Base-by-base conservation (phyloP, 2,113 vertebrate species). In the Phyllopteryx taeniolatus region DNA sequence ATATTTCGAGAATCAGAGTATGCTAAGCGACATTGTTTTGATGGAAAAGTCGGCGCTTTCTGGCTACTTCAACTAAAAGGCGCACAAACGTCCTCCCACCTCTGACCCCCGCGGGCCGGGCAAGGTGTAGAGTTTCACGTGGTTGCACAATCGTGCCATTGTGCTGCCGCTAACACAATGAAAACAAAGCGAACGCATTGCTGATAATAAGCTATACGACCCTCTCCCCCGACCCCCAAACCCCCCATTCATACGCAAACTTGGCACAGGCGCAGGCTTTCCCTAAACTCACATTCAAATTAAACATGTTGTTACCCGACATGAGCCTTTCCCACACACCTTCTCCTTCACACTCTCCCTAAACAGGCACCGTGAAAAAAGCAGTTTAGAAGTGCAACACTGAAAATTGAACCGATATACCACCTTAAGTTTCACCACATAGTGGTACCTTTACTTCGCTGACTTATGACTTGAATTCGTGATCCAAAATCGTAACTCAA, bases 101-200 rank as follows among this genome's bases (percentile, higher is more conserved):
- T 76, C 85, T 85, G 84, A 89, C 89, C 88, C 84, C 74, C 43
- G 6, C 77, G 78, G 83, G 77, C 82, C 77, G 78, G 80, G 77
- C 79, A 75, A 79, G 84, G 90, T 88, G 86, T 90, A 80, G 82
- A 61, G 84, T 90, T 91, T 90, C 90, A 85, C 81, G 81, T 83
- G 78, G 82, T 75, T 75, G 67, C 76, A 91, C 89, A 91, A 90
- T 87, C 73, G 49, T 39, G 70, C 83, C 87, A 88, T 91, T 91
- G 90, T 90, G 76, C 86, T 70, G 65, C 85, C 80, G 87, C 86
- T 84, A 90, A 85, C 86, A 88, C 83, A 91, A 87, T 83, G 86
- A 87, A 88, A 91, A 91, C 87, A 90, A 88, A 87, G 88, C 86
- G 73, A 76, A 86, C 78, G 88, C 86, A 84, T 87, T 73, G 35